Conservation (phyloP, 2,797 vertebrate genomes). For the Gambusia yucatana region DNA sequence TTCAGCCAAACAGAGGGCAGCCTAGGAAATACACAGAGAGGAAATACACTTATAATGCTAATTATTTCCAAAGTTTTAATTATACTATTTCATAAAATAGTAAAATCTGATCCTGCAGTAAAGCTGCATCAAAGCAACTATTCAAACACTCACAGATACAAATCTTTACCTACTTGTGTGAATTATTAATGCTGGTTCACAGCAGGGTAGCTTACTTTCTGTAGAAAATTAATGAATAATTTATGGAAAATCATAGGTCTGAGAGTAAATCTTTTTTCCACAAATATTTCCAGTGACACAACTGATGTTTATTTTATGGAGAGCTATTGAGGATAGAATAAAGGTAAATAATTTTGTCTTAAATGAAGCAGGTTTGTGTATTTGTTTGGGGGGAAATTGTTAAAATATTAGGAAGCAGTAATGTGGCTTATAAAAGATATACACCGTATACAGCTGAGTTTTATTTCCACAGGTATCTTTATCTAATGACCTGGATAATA, state of each 20-base stretch:
- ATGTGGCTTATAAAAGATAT: not conserved
- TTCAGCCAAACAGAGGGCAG: not conserved
- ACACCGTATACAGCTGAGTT: not conserved
- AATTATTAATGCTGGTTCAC: slow-evolving; percentile 1
- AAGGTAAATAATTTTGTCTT: not conserved
- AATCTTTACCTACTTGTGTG: slow-evolving; percentile 1
- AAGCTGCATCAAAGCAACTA: not conserved
- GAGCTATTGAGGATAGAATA: not conserved
- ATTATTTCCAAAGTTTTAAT: not conserved
- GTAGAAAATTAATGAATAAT: not conserved
- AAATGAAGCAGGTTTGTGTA: not conserved
- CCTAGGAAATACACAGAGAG: not conserved
- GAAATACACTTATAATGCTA: not conserved
- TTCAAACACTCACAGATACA: not conserved
- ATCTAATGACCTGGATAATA: not conserved
- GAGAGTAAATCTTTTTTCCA: not conserved
- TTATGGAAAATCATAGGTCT: not conserved
- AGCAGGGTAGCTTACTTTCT: not conserved
- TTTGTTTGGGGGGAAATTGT: not conserved
- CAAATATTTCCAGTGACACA: not conserved
- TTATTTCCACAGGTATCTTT: not conserved
- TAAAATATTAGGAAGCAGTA: not conserved
- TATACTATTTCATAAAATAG: not conserved
- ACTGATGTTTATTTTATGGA: not conserved
- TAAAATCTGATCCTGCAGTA: not conserved